A percentile compares a stretch with the other conserved stretches of the same genome.
These are phyloP conservation scores for Troides oblongomaculatus DNA, from an alignment of 2,888 invertebrate species.

Conservation along the genomic window DNA sequence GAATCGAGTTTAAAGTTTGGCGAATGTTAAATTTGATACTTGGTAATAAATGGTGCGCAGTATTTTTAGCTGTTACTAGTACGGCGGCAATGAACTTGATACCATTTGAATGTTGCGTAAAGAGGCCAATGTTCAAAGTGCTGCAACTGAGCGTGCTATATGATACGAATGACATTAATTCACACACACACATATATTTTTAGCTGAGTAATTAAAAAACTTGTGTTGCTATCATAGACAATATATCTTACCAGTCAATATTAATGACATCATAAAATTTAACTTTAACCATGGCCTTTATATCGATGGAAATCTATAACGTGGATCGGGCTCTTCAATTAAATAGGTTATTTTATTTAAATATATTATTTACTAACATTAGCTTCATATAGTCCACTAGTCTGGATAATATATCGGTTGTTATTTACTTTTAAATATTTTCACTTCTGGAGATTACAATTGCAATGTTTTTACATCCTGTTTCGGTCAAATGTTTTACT, in stretches of 20 bases:
- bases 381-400: too few species aligned
- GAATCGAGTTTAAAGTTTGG: not conserved
- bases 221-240: not conserved
- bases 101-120: conserved; percentile 18
- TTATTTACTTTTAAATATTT: too few species aligned
- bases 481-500: too few species aligned
- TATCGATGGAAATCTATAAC: too few species aligned
- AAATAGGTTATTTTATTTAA: too few species aligned
- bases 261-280: not conserved
- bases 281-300: not conserved
- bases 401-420: too few species aligned
- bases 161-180: conserved; percentile 1
- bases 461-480: too few species aligned
- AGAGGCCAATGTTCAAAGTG: conserved; percentile 19
- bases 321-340: too few species aligned
- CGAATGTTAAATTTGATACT: not conserved
- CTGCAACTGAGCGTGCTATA: not conserved
- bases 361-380: too few species aligned
- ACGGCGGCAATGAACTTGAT: conserved; percentile 25
- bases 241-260: not conserved
- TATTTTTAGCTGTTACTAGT: conserved; percentile 14
- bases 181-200: not conserved
- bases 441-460: too few species aligned
- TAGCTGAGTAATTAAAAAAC: not conserved
- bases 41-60: not conserved